These are phyloP conservation scores for Alcis repandata DNA, from an alignment of 2,888 invertebrate species.

Conservation along the genomic window DNA sequence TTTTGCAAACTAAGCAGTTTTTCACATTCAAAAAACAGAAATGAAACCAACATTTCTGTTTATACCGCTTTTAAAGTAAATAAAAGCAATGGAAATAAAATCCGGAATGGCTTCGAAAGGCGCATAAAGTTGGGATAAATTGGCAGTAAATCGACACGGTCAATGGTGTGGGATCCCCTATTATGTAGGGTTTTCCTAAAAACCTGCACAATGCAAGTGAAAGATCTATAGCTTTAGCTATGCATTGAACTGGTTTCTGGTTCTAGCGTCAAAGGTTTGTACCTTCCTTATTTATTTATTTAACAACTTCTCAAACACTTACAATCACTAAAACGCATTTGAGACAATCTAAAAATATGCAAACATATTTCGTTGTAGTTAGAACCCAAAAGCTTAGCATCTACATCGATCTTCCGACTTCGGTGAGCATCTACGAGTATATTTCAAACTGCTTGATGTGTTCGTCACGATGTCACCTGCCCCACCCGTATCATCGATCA, in stretches of 20 bases:
- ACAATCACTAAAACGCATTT: too few relatives aligned
- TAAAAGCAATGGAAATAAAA: conserved; percentile 31
- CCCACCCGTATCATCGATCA: too few relatives aligned
- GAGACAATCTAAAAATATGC: too few relatives aligned
- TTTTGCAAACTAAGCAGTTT: background rate
- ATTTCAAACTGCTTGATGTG: too few relatives aligned
- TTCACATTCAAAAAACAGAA: conserved; percentile 1
- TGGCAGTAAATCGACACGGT: conserved; percentile 30
- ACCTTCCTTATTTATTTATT: too few relatives aligned
- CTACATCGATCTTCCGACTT: too few relatives aligned
- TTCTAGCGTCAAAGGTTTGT: background rate
- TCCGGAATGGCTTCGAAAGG: conserved; percentile 25
- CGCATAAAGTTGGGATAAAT: conserved; percentile 32
- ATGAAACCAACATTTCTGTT: conserved; percentile 13
- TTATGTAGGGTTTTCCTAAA: conserved; percentile 23
- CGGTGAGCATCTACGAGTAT: too few relatives aligned
- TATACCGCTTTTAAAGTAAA: conserved; percentile 21
- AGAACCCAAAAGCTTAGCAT: too few relatives aligned
- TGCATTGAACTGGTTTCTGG: background rate
- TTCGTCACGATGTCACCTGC: too few relatives aligned
- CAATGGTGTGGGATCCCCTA: conserved; percentile 25
- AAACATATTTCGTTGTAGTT: too few relatives aligned
- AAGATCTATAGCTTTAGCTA: conserved; percentile 5
- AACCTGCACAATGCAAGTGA: conserved; percentile 19
- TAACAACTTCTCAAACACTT: too few relatives aligned